Evolutionary conservation across 2,113 vertebrate species (phyloP).

Genomic region (Entelurus aequoreus): DNA sequence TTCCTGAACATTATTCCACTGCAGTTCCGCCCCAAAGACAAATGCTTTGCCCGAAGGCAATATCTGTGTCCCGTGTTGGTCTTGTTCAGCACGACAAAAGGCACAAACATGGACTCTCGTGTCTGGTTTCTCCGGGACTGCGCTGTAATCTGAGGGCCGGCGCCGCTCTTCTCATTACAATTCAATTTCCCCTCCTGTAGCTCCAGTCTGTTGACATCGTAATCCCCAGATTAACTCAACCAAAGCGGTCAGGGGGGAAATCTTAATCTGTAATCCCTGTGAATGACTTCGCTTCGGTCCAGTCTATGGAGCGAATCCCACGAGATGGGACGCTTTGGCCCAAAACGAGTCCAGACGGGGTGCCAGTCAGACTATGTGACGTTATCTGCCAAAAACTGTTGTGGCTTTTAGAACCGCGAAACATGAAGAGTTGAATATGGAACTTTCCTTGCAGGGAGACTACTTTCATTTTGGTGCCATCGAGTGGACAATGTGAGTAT

Average conservation of each 20-base stretch:
- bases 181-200: constrained; percentile 65
- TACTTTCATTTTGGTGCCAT: no score
- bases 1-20: constrained; percentile 24
- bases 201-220: constrained; percentile 69
- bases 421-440: no score
- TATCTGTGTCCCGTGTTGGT: constrained; percentile 15
- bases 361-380: constrained; percentile 10
- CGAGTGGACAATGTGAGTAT: no score
- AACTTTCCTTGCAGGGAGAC: no score
- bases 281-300: constrained; percentile 67
- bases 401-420: no score
- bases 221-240: constrained; percentile 76
- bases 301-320: constrained; percentile 24
- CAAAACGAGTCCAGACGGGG: constrained; percentile 7
- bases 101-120: constrained; percentile 34
- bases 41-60: constrained; percentile 24
- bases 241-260: constrained; percentile 51
- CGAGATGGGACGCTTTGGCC: constrained; percentile 33
- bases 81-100: constrained; percentile 24
- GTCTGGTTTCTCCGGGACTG: constrained; percentile 38
- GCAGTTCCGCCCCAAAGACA: constrained; percentile 4
- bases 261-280: constrained; percentile 73
- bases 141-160: constrained; percentile 48
- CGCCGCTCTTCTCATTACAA: constrained; percentile 44
- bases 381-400: no score